Evolutionary conservation across 1,140 invertebrate genomes (phyloP), one percentile per base, ranked within the genome.

Genomic region (Reticulitermes speratus): DNA sequence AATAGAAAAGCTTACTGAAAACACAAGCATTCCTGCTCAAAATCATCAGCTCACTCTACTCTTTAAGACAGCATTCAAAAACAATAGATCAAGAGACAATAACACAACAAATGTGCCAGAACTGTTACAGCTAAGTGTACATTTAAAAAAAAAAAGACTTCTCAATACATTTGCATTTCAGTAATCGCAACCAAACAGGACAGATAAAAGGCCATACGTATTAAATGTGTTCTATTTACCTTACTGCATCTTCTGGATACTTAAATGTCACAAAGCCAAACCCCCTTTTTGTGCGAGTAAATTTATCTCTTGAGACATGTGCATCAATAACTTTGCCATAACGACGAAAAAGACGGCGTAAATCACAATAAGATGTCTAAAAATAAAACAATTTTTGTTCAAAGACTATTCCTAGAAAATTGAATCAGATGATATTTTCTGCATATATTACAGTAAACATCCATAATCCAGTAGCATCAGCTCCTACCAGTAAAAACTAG

Each of bases 261-360:
- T 84, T 59, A 44, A 84, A 86, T 23, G 86, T 86, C 19, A 86
- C 83, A 86, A 86, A 86, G 21, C 82, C 86, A 52, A 59, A 86
- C 9, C 38, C 59, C 44, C 32, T 84, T 86, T 45, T 86, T 32
- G 69, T 38, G 16, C n/a, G 82, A 0, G 86, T 86, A 52, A 86
- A 25, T 81, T 5, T 32, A 30, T 83, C 52, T 75, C 83, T 84
- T 25, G 86, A 84, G 23, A 84, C 23, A 84, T 84, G 59, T 30
- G 45, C 38, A 30, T 86, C 83, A 32, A 84, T 25, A 52, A 86
- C 83, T 84, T 84, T 69, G 44, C 86, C 86, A 84, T 52, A 86
- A 2, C 45, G 52, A 38, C 32, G n/a, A 44, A 86, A 86, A 38
- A 84, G 65, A 84, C 19, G 59, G n/a, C 86, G 81, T 48, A 86